These are phyloP conservation scores for Podarcis cretensis DNA, from an alignment of 2,113 vertebrate genomes.

Conservation along the genomic window DNA sequence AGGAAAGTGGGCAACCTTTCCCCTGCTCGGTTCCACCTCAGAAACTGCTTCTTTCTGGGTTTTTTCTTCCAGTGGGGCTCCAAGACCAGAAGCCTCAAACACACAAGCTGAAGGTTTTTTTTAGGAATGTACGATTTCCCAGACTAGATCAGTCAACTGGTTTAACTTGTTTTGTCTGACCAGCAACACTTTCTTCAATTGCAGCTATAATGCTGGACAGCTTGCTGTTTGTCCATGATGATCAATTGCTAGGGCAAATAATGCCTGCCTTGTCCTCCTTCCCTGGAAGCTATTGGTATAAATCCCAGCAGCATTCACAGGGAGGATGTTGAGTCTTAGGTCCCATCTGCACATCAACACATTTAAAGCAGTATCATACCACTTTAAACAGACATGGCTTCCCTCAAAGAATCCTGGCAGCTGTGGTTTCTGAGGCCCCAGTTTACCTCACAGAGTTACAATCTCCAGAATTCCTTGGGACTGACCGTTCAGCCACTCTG, in stretches of 20 bases:
- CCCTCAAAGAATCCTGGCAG: too few relatives aligned
- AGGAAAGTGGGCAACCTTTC: not conserved
- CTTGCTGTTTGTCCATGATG: not conserved
- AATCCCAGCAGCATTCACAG: too few relatives aligned
- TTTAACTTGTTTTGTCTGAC: slow-evolving; percentile 11
- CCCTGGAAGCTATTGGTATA: not conserved
- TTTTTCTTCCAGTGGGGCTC: not conserved
- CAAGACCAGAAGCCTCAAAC: not conserved
- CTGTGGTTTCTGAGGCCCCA: too few relatives aligned
- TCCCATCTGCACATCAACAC: too few relatives aligned
- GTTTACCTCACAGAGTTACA: too few relatives aligned
- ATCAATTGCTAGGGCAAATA: not conserved
- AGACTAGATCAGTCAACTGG: not conserved
- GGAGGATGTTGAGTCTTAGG: not conserved
- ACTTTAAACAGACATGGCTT: too few relatives aligned
- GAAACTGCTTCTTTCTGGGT: too few relatives aligned
- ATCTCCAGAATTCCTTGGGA: too few relatives aligned
- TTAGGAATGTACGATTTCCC: slow-evolving; percentile 18
- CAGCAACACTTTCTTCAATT: not conserved
- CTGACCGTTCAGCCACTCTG: too few relatives aligned
- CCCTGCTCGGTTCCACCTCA: not conserved
- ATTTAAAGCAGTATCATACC: too few relatives aligned
- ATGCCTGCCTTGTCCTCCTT: not conserved
- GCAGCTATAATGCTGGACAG: too few relatives aligned
- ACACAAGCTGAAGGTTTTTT: not conserved